Base-by-base conservation (phyloP, 2,113 vertebrate genomes). In the Pomatorhinus ruficollis region DNA sequence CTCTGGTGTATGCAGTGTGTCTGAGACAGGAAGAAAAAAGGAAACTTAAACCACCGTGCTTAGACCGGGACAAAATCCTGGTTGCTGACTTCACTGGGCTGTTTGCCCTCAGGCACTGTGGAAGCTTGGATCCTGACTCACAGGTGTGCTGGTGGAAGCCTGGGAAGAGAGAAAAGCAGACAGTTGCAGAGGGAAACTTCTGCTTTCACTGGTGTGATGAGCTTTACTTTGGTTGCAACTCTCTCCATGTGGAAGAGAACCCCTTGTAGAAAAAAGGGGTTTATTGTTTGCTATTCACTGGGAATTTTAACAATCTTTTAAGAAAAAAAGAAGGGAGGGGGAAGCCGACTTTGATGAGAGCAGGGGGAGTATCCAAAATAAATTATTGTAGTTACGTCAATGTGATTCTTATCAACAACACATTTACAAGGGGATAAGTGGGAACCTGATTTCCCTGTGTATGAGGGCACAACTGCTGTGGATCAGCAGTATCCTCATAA, bases 61-160 rank as follows among this genome's bases (percentile, higher is more conserved):
- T 50, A 60, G 12, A 64, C 68, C 2, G 7, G 39, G 42, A 37
- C 9, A 37, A 16, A 72, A 69, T 52, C 33, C 30, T 45, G 13
- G 8, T 56, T 60, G 33, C 65, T 33, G 30, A 37, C 37, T 25
- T 87, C 37, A 9, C 24, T 37, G 39, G 39, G 35, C 77, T 1
- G 1, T 60, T 69, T 60, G 45, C 27, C 12, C n/a, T 65, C 24
- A 21, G 82, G 60, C 31, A 6, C 12, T 18, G n/a, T 33, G 42
- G n/a, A 69, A n/a, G 7, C 0, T 0, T 37, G 33, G 57, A 37
- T 63, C 52, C 42, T 53, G 47, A 30, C 45, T 74, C n/a, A 19
- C 35, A 53, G 69, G 13, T 60, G 27, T 90, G 50, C 52, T 65
- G 30, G 17, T 16, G 6, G 42, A 25, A 74, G 42, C 47, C n/a